These are phyloP conservation scores for Hirtodrosophila duncani DNA, from an alignment of 2,888 invertebrate species.

Conservation along the genomic window DNA sequence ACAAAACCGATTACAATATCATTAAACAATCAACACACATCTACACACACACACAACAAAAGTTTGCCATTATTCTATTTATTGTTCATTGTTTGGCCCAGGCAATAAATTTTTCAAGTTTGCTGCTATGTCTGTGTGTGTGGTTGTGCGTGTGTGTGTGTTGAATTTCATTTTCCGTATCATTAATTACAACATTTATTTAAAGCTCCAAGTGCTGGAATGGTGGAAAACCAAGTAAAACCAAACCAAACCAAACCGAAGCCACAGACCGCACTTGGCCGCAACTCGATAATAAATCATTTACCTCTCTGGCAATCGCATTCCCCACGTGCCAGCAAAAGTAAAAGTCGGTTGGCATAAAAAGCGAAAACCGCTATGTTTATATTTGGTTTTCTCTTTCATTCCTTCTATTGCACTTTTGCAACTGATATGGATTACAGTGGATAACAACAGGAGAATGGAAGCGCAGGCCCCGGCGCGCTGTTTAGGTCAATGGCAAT, in stretches of 20 bases:
- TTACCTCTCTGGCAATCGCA: conserved; percentile 36
- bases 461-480: no score
- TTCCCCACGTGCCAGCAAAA: conserved; percentile 14
- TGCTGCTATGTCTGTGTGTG: conserved; percentile 22
- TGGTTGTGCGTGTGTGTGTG: conserved; percentile 27
- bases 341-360: conserved; percentile 10
- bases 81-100: conserved; percentile 14
- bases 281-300: conserved; percentile 53
- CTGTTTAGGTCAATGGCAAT: conserved; percentile 6
- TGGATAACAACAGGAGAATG: conserved; percentile 27
- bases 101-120: conserved; percentile 26
- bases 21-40: no score
- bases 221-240: conserved; percentile 2
- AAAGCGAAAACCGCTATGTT: conserved; percentile 10
- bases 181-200: conserved; percentile 46
- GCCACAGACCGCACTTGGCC: conserved; percentile 24
- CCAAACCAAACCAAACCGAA: no score
- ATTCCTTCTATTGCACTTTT: not conserved
- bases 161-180: conserved; percentile 40
- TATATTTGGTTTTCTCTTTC: not conserved
- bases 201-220: conserved; percentile 26
- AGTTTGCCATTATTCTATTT: conserved; percentile 30
- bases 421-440: conserved; percentile 56
- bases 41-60: no score
- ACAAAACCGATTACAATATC: conserved; percentile 3